phyloP scores from a whole-genome alignment of 2,888 invertebrate species.

The Priocnemis perturbator region DNA sequence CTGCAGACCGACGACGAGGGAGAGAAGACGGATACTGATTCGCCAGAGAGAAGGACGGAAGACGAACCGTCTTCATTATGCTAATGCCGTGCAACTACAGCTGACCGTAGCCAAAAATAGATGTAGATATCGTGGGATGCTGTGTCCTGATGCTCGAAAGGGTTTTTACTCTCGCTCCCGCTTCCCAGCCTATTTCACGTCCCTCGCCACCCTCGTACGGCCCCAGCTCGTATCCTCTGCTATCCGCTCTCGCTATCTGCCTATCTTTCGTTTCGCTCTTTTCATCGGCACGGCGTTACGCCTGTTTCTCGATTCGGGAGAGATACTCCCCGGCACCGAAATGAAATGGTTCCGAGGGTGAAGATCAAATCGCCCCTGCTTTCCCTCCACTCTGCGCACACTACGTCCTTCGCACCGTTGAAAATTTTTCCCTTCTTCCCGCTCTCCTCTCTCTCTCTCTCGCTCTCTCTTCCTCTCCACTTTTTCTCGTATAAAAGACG shows the following conservation, averaged over 20 bases:
- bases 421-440: neutral
- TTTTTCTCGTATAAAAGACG: conserved; percentile 24
- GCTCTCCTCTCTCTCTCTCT: neutral
- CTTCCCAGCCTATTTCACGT: conserved; percentile 26
- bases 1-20: conserved; percentile 20
- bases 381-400: neutral
- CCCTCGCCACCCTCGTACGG: conserved; percentile 1
- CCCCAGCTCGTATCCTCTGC: conserved; percentile 4
- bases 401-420: neutral
- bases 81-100: conserved; percentile 68
- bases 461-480: neutral
- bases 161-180: conserved; percentile 46
- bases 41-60: conserved; percentile 14
- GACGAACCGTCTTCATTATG: conserved; percentile 68
- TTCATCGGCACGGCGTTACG: conserved; percentile 44
- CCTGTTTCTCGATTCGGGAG: conserved; percentile 52
- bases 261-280: conserved; percentile 3
- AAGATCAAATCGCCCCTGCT: conserved; percentile 53
- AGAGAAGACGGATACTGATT: conserved; percentile 23
- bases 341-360: conserved; percentile 56
- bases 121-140: conserved; percentile 65
- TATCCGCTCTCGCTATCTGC: conserved; percentile 21
- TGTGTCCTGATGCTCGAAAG: conserved; percentile 49
- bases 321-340: conserved; percentile 35
- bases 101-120: conserved; percentile 69